phyloP scores from a whole-genome alignment of 2,888 invertebrate species.

The Agrypnus murinus region DNA sequence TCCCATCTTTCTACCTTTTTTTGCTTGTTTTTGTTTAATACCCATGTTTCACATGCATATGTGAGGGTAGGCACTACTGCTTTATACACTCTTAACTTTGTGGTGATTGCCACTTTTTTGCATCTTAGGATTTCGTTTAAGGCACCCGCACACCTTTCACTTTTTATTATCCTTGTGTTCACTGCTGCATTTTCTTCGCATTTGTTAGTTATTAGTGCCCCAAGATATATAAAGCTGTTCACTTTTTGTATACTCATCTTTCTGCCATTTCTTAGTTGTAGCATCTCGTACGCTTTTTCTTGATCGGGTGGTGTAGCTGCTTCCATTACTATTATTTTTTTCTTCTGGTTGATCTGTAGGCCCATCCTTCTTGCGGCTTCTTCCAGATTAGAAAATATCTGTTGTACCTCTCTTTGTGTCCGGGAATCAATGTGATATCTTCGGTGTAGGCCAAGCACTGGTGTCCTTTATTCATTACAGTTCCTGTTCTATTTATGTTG shows the following conservation, averaged over 20 bases:
- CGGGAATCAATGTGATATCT: not conserved
- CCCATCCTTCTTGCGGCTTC: not conserved
- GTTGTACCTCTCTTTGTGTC: not conserved
- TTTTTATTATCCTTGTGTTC: slow-evolving; percentile 1
- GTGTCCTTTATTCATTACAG: not conserved
- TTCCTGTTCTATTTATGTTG: slow-evolving; percentile 13
- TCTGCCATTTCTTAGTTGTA: not conserved
- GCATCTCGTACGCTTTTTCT: not conserved
- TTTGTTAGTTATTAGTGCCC: slow-evolving; percentile 1
- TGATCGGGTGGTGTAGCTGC: not conserved
- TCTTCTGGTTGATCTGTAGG: slow-evolving; percentile 1
- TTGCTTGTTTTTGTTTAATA: slow-evolving; percentile 26
- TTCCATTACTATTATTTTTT: slow-evolving; percentile 10
- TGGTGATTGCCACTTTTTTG: slow-evolving; percentile 9
- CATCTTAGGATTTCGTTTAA: slow-evolving; percentile 9
- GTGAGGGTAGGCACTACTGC: slow-evolving; percentile 9
- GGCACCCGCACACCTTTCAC: not conserved
- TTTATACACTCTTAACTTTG: slow-evolving; percentile 20
- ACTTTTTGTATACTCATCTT: no score
- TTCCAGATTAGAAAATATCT: slow-evolving; percentile 10
- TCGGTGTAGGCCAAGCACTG: no score
- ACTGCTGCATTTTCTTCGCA: slow-evolving; percentile 7
- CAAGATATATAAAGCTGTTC: slow-evolving; percentile 3
- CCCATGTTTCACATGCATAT: slow-evolving; percentile 17
- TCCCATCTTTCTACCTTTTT: slow-evolving; percentile 22